These are phyloP conservation scores for Oncorhynchus mykiss DNA, from an alignment of 2,113 vertebrate genomes.

Conservation along the genomic window DNA sequence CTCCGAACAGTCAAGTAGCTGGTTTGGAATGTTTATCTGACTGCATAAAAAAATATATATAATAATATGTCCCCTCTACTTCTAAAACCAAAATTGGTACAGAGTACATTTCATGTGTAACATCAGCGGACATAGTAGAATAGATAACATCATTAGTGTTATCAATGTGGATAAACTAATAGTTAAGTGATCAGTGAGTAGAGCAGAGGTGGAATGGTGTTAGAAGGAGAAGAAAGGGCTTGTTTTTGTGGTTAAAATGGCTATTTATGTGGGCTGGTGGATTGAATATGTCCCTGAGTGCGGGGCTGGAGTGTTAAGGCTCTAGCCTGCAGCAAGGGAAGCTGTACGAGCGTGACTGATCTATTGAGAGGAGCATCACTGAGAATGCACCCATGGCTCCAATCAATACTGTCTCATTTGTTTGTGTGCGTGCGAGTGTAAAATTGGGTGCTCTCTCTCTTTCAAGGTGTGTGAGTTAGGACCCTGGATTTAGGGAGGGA, in stretches of 20 bases:
- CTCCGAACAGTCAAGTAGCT: no score
- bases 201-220: background rate
- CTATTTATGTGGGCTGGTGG: conserved; percentile 54
- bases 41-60: no score
- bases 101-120: no score
- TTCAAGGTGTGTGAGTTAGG: conserved; percentile 55
- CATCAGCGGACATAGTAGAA: no score
- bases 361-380: conserved; percentile 64
- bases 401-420: conserved; percentile 70
- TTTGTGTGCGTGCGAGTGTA: conserved; percentile 66
- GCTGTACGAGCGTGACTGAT: conserved; percentile 64
- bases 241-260: background rate
- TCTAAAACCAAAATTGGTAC: no score
- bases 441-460: conserved; percentile 56
- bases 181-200: background rate
- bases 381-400: conserved; percentile 53
- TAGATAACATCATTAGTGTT: background rate
- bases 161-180: background rate
- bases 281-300: conserved; percentile 60
- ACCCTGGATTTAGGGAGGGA: conserved; percentile 47
- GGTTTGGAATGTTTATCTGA: no score
- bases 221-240: background rate
- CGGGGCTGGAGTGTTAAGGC: conserved; percentile 60
- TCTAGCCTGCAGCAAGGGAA: conserved; percentile 54
- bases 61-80: no score